Base-by-base conservation (phyloP, 2,113 vertebrate genomes). In the Indicator maculatus region DNA sequence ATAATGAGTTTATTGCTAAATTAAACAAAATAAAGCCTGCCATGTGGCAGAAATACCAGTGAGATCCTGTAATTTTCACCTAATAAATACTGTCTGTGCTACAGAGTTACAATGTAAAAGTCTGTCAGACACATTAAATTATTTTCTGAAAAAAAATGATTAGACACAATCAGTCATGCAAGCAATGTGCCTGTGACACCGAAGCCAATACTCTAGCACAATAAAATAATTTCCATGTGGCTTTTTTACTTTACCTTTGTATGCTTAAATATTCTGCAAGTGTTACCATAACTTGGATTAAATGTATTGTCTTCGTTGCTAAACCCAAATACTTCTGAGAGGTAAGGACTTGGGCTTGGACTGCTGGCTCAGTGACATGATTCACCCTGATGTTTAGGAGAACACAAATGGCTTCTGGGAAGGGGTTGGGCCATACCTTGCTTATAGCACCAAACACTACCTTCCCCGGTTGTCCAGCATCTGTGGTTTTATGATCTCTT, bases 1-100 rank as follows among this genome's bases (percentile, higher is more conserved):
- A 96, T 96, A 97, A 97, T 97, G 95, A 92, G 86, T 97, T 97
- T 97, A 96, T 97, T 97, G 95, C 96, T 98, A 96, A 97, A 97
- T 96, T 95, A 97, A 96, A 97, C 95, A 97, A 97, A 97, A 95
- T 94, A 94, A 92, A 97, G 85, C 87, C 47, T 96, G 88, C 89
- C 89, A 86, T 85, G 96, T 96, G 82, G 74, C 92, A 96, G 90
- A 96, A 97, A 92, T 89, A 89, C 77, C 59, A 79, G 85, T 86
- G 96, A 85, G 89, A 94, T 73, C 44, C 9, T 67, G 53, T 96
- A 65, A 91, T 90, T 90, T 93, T 39, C n/a, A 61, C 58, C 81
- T 65, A 83, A 65, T 88, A 90, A 90, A 86, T 67, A 28, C 24
- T 69, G 41, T 88, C 88, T 88, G 59, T 59, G 58, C 86, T 92